Evolutionary conservation across 2,888 invertebrate genomes (phyloP), one percentile per base, ranked within the genome.

Genomic region (Tillus elongatus): DNA sequence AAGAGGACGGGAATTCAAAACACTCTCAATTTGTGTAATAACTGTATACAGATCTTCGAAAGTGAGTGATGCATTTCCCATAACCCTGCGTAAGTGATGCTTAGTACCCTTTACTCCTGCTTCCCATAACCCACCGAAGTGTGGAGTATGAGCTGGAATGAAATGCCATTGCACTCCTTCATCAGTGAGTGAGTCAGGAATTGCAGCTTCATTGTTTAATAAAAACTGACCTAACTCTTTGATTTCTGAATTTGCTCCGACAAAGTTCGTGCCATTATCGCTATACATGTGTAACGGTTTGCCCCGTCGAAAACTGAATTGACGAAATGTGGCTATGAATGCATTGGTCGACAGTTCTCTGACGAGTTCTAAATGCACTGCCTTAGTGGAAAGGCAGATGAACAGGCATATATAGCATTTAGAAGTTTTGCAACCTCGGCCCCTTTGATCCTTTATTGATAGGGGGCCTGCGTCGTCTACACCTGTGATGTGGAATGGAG

Each of bases 1-100:
- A 3, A 58, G 30, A 2, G 54, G 57, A 14, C 57, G 33, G 1
- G 51, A 56, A 33, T 57, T 58, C 9, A 53, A 37, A 13, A 47
- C 42, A 1, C 50, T 51, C 36, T 58, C 55, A 6, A 57, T 47
- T 35, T 53, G 52, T 4, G 33, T 35, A 1, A 50, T 19, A 3
- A 55, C 10, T 2, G 54, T 57, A 3, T 40, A 12, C 19, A 54
- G 44, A 31, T 59, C 53, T 36, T 56, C 53, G 32, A 42, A 53
- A 1, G 46, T 58, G 6, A 58, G 33, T 9, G 24, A 29, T 3
- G 37, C 3, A 11, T 45, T 37, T 1, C 52, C 50, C 3, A 53
- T 37, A 2, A 51, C 38, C 14, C 51, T 41, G n/a, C 41, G 40
- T n/a, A 58, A 15, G 36, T 54, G 56, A 32, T 39, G 36, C 34